Base-by-base conservation (phyloP, 2,113 vertebrate genomes). In the Hiodon tergisus region DNA sequence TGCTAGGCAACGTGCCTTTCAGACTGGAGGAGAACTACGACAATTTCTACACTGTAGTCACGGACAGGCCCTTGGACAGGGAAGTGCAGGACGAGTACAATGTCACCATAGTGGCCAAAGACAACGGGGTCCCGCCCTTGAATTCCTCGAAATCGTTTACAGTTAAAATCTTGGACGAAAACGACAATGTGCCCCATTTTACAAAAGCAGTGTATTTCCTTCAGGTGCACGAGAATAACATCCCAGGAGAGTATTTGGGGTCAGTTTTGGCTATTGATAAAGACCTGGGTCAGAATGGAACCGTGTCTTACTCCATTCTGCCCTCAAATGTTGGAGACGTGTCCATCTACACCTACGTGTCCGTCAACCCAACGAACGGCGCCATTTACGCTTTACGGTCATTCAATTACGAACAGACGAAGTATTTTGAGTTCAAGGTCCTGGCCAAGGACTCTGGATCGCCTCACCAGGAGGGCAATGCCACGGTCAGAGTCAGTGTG, bases 331-430 rank as follows among this genome's bases (percentile, higher is more conserved):
- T 99, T 17, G 98, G 96, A 0, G 97, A 97, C 0, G 96, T 98
- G 73, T 98, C 98, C 78, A 94, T 99, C 77, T 97, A 96, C 84
- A 99, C 97, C 8, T 99, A 97, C 0, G 97, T 99, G 47, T 98
- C 97, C 0, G 95, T 99, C 60, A 99, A 99, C 78, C 96, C 97
- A 54, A 95, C 97, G 51, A 98, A 98, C 66, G 97, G 97, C 77
- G 97, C 97, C 83, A 97, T 99, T 70, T 99, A 99, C 0, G 97
- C 97, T 3, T 89, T 99, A 76, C 91, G 97, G 77, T 98, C 96
- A 78, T 99, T 99, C 78, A 98, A 99, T 87, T 98, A 99, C 0
- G 97, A 99, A 72, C 97, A 99, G 81, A 98, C 98, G 51, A 98
- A 98, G 70, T 96, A 95, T 73, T 98, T 99, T 78, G 97, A 99